These are phyloP conservation scores for Rhynchonema sp. DNA, from an alignment of 2,888 invertebrate species.

Conservation along the genomic window DNA sequence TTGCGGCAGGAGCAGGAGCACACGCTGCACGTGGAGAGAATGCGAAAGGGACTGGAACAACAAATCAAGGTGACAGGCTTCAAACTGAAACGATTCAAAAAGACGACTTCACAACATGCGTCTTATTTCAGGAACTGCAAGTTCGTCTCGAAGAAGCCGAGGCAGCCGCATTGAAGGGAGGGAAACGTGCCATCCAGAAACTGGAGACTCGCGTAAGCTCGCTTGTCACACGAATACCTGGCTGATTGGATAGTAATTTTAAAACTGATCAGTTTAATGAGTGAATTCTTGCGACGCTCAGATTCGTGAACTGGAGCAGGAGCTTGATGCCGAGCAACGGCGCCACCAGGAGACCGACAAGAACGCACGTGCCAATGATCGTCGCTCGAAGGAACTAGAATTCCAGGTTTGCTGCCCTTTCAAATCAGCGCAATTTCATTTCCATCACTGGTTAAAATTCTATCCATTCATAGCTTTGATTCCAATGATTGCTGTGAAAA, in stretches of 20 bases:
- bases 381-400: constrained; percentile 54
- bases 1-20: constrained; percentile 59
- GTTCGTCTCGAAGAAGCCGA: constrained; percentile 83
- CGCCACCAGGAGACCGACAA: constrained; percentile 36
- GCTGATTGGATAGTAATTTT: too few species aligned
- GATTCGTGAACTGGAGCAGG: constrained; percentile 96
- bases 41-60: constrained; percentile 85
- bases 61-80: constrained; percentile 59
- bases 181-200: constrained; percentile 95
- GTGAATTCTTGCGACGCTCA: too few species aligned
- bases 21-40: constrained; percentile 87
- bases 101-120: too few species aligned
- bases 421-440: too few species aligned
- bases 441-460: too few species aligned
- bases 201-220: constrained; percentile 61
- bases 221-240: too few species aligned
- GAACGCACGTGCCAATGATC: constrained; percentile 56
- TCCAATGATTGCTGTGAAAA: too few species aligned
- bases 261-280: too few species aligned
- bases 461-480: too few species aligned
- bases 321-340: constrained; percentile 96
- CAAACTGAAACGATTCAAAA: too few species aligned
- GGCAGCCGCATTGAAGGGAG: constrained; percentile 86
- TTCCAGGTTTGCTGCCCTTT: constrained; percentile 8
- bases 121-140: constrained; percentile 34